Evolutionary conservation across 2,113 vertebrate genomes (phyloP).

Genomic region (Cyanistes caeruleus): DNA sequence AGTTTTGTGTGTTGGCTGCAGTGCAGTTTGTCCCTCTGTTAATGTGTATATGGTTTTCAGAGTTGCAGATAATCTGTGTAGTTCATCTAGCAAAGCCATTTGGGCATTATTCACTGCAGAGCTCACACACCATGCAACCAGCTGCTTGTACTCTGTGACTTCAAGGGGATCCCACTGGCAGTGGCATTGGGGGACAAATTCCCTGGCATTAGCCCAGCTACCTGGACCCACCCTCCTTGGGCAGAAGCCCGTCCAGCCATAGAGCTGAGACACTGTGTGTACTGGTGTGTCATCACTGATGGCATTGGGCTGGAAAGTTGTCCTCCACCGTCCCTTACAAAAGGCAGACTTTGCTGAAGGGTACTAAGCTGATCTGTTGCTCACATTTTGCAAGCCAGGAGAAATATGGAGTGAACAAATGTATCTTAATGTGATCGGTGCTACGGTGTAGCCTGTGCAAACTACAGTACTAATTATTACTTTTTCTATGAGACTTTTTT

Average conservation of each 20-base stretch:
- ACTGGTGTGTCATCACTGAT: accelerated
- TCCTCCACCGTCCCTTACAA: not conserved
- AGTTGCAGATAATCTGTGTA: not conserved
- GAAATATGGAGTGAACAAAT: not conserved
- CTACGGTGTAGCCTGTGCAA: not conserved
- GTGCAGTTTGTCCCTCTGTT: not conserved
- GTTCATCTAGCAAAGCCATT: not conserved
- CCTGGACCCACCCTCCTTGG: not conserved
- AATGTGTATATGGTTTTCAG: not conserved
- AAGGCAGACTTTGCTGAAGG: not conserved
- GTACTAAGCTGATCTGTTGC: not conserved
- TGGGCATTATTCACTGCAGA: not conserved
- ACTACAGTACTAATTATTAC: not conserved
- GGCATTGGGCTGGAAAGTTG: accelerated
- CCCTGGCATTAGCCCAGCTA: not conserved
- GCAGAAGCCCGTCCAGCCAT: not conserved
- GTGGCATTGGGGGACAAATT: not conserved
- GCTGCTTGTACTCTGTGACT: not conserved
- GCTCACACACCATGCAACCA: accelerated
- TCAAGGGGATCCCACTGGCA: not conserved
- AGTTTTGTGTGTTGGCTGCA: not conserved
- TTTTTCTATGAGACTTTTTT: not conserved
- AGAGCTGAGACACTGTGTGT: not conserved
- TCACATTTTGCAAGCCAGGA: not conserved
- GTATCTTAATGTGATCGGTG: not conserved